Base-by-base conservation (phyloP, 2,113 vertebrate genomes). In the Equus quagga region DNA sequence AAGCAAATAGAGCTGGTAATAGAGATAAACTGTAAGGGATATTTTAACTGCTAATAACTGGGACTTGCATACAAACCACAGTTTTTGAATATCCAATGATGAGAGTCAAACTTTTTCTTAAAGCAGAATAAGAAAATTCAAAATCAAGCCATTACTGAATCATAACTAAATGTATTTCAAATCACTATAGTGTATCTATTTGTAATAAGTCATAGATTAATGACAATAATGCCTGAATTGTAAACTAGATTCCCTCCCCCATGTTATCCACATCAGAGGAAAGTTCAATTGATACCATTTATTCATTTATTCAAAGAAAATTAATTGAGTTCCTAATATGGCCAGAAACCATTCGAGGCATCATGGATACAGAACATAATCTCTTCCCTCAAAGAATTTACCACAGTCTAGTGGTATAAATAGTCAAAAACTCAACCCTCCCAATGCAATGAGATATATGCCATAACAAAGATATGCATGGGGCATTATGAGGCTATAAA, bases 241-340 rank as follows among this genome's bases (percentile, higher is more conserved):
- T 56, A 54, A 60, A 80, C 28, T 18, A 28, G 1, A 73, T 67
- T 89, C 86, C 26, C 15, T 31, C 80, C 14, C 85, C 23, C 2
- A n/a, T 0, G 15, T 85, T 92, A 62, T 64, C 36, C n/a, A 92
- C 28, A 58, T 65, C 11, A 91, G 33, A 82, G 24, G 21, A 62
- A 91, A 46, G 17, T 67, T 84, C 65, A 76, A 26, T 67, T 81
- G 81, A 81, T 81, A 76, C 9, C 23, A 56, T 70, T 89, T 87
- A 46, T 51, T 82, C 90, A 36, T 72, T 64, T 95, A 58, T 75
- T 91, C 78, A 84, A 62, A 58, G 15, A 84, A 94, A 33, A 73
- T 88, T 79, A 78, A 31, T 46, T 69, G 41, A 73, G 19, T 13
- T 60, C 23, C 14, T 85, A 28, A 33, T 58, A 44, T 21, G 73